These are phyloP conservation scores for Tetrax tetrax DNA, from an alignment of 2,113 vertebrate genomes.

Conservation along the genomic window DNA sequence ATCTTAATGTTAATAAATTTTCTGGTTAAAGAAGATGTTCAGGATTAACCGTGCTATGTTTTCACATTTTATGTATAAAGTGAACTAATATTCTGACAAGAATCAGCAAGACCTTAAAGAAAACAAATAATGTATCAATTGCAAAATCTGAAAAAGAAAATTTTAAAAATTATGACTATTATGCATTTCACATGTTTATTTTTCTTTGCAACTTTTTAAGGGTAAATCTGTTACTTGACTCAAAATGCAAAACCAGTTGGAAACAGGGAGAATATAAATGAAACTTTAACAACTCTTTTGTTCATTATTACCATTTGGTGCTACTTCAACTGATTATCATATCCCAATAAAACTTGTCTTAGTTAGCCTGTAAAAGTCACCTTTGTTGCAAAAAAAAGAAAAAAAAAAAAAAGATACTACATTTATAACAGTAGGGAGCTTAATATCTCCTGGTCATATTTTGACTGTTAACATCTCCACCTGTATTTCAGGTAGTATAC, in stretches of 20 bases:
- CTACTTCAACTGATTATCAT: not conserved
- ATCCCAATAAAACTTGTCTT: not conserved
- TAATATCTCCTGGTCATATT: not conserved
- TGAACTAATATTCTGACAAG: not conserved
- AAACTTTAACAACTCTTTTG: conserved; percentile 11
- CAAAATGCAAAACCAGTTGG: not conserved
- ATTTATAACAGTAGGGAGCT: not conserved
- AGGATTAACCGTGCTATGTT: not conserved
- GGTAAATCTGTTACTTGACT: not conserved
- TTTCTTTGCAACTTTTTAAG: not conserved
- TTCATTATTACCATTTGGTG: not conserved
- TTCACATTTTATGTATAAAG: not conserved
- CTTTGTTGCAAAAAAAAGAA: not conserved
- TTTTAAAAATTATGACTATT: not conserved
- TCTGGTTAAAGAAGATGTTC: not conserved
- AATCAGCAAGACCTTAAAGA: not conserved
- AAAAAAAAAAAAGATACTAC: not conserved
- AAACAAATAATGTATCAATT: not conserved
- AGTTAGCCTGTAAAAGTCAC: not conserved
- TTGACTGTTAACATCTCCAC: not conserved
- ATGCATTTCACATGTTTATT: not conserved
- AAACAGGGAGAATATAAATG: not conserved
- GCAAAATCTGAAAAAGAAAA: not conserved
- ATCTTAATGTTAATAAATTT: not conserved
- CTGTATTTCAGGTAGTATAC: not conserved